Percentiles rank a stretch among this genome's conserved stretches.
phyloP scores from a whole-genome alignment of 2,113 vertebrate species.

The Climacteris rufus region DNA sequence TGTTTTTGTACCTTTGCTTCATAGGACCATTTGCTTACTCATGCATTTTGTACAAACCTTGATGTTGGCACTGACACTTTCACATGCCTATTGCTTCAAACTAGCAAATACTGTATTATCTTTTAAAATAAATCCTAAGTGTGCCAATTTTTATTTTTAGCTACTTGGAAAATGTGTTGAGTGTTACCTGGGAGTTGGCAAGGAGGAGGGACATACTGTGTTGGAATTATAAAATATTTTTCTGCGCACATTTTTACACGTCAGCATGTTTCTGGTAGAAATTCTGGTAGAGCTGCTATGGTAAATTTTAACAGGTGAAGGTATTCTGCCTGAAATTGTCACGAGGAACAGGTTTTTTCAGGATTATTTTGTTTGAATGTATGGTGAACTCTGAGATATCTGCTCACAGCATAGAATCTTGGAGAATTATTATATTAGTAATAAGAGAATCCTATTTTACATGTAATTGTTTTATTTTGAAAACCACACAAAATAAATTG shows the following conservation, averaged over 20 bases:
- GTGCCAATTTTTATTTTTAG: neutral
- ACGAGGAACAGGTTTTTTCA: neutral
- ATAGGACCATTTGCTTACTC: neutral
- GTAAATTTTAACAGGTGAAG: neutral
- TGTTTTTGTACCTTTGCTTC: neutral
- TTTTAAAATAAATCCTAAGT: neutral
- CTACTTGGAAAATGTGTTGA: neutral
- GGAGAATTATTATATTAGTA: neutral
- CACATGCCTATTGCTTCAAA: neutral
- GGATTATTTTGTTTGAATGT: neutral
- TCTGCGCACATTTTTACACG: neutral
- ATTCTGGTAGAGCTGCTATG: neutral
- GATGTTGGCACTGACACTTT: neutral
- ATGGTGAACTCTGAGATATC: neutral
- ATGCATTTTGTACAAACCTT: neutral
- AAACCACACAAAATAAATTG: neutral
- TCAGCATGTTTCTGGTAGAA: neutral
- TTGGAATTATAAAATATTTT: neutral
- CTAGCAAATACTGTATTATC: neutral
- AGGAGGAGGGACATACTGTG: neutral
- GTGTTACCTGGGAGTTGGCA: neutral
- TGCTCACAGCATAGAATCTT: neutral
- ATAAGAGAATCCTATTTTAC: neutral
- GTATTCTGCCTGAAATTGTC: neutral
- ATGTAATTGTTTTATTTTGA: neutral